These are phyloP conservation scores for Hylaeus anthracinus DNA, from an alignment of 1,140 invertebrate species.

Conservation along the genomic window DNA sequence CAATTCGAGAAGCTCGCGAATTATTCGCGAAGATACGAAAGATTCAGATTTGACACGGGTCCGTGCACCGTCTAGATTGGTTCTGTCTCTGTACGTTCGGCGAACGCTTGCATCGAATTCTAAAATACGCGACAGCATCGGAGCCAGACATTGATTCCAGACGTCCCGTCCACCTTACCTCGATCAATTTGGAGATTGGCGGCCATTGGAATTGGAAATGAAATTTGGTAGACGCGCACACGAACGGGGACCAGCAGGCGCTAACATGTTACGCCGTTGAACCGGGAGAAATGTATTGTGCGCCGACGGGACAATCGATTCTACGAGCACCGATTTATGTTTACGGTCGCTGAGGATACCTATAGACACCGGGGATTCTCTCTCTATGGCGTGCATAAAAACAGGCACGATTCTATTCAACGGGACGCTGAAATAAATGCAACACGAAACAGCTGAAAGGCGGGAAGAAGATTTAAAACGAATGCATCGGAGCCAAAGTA, in stretches of 20 bases:
- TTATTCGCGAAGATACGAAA: no score
- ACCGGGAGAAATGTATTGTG: conserved; percentile 45
- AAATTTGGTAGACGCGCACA: conserved; percentile 68
- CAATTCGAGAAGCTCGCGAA: neutral
- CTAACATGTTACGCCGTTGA: conserved; percentile 41
- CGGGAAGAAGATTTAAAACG: neutral
- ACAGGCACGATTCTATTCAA: neutral
- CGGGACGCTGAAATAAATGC: no score
- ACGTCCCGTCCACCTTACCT: conserved; percentile 34
- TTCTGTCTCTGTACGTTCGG: no score
- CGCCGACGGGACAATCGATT: conserved; percentile 45
- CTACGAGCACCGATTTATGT: conserved; percentile 50
- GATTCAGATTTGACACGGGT: neutral
- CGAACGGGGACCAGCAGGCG: conserved; percentile 38
- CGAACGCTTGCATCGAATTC: neutral
- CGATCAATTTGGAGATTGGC: conserved; percentile 55
- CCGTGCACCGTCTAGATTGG: no score
- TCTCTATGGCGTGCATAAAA: neutral
- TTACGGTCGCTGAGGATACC: conserved; percentile 21
- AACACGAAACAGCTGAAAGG: neutral
- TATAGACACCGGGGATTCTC: neutral
- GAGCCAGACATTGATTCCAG: conserved; percentile 1
- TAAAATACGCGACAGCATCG: conserved; percentile 30
- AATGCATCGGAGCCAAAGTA: neutral
- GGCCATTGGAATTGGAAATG: conserved; percentile 71